phyloP scores from a whole-genome alignment of 2,113 vertebrate species.

The Maccullochella peelii region DNA sequence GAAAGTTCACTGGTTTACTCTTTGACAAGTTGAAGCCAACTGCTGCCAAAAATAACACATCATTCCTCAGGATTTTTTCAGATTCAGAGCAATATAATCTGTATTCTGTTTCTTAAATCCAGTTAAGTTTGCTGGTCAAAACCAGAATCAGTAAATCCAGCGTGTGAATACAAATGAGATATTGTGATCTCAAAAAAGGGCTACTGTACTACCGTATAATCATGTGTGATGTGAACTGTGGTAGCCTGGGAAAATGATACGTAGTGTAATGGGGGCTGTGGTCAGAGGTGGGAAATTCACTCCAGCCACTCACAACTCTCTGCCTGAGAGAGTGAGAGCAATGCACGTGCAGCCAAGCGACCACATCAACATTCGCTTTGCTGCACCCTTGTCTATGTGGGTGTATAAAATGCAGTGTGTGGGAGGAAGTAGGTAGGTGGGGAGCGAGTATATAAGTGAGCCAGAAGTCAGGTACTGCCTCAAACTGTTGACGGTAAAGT shows the following conservation, averaged over 20 bases:
- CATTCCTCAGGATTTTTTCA: background rate
- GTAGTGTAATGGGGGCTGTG: constrained; percentile 36
- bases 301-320: constrained; percentile 46
- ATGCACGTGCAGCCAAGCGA: constrained; percentile 43
- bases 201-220: background rate
- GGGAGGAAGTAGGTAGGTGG: constrained; percentile 71
- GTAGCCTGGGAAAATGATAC: background rate
- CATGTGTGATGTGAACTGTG: constrained; percentile 20
- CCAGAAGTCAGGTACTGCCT: constrained; percentile 75
- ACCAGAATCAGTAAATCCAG: background rate
- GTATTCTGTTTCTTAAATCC: background rate
- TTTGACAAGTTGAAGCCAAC: background rate
- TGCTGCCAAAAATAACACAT: background rate
- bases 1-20: background rate
- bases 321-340: constrained; percentile 49
- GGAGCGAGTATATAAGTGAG: constrained; percentile 58
- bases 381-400: constrained; percentile 66
- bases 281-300: constrained; percentile 46
- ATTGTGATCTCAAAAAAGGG: background rate
- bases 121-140: background rate
- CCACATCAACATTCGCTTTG: constrained; percentile 58
- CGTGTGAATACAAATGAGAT: background rate
- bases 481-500: constrained; percentile 59
- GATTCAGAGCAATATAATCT: background rate
- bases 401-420: constrained; percentile 67